Base-by-base conservation (phyloP, 2,113 vertebrate genomes). In the Coryphaenoides rupestris region DNA sequence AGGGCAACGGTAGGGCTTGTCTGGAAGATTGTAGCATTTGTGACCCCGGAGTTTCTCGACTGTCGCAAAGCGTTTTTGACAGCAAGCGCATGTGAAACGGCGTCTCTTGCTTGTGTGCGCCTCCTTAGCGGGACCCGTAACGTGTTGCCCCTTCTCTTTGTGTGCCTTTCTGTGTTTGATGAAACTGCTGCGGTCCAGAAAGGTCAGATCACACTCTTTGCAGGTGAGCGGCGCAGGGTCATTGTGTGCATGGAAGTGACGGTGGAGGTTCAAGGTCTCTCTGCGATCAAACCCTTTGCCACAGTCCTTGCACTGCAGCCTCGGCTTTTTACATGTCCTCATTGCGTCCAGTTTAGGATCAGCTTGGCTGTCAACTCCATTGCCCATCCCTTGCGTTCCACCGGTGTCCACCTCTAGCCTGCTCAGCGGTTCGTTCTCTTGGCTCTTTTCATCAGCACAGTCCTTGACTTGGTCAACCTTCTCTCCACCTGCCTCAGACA, bases 221-320 rank as follows among this genome's bases (percentile, higher is more conserved):
- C 87, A 93, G 69, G 83, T 86, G 26, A 90, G 89, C 3, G 90
- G 90, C 1, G 75, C 85, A 58, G 87, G 76, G 61, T 91, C 89
- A 3, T 89, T 82, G n/a, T 90, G 90, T 6, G 87, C 69, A 3
- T 90, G 87, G 52, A 88, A 89, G 78, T 93, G 90, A 12, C 89
- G 84, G 69, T 92, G 90, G 3, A 92, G 88, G 68, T 91, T 88
- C 47, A 85, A 90, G 0, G 82, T 91, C 75, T 92, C 90, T 0
- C 89, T 85, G 0, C 85, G 86, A 21, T 62, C 84, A 69, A 93
- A 93, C 2, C 19, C 72, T 66, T 88, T 86, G 16, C 91, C 91
- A 0, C 89, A 92, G 22, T 90, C 90, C 4, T 82, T 83, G 72
- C 91, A 92, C 67, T 83, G 71, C 71, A 89, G 50, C 1, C 73